Base-by-base conservation (phyloP, 2,888 invertebrate genomes). In the Craniophora ligustri region DNA sequence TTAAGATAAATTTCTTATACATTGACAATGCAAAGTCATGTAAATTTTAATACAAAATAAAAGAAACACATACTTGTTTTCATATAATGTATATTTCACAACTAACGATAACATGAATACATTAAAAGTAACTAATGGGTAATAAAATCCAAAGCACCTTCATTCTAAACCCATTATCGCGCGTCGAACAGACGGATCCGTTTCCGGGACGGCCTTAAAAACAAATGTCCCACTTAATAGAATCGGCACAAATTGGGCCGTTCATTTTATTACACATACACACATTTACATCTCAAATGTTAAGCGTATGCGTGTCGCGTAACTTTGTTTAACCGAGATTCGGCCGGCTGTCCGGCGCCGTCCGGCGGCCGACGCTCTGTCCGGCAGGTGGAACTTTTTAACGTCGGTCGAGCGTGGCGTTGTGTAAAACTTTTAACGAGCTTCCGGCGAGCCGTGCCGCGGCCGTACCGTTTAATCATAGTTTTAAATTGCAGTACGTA, bases 381-480 rank as follows among this genome's bases (percentile, higher is more conserved):
- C 68, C 56, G 53, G 30, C 53, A 60, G 63, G 61, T 65, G 40
- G 26, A 72, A 74, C 67, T 74, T 72, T 67, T 58, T 61, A 74
- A 61, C 67, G 67, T 36, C 41, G 42, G 54, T 48, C 42, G 53
- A 69, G 62, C 67, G 42, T 48, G 56, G 58, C 54, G 62, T 67
- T 56, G 45, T 40, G 46, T 30, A 26, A 56, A 75, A 75, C 48
- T 73, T 73, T 62, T 67, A 73, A 73, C 64, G 55, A 75, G 75
- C 70, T 72, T 75, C 70, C 67, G 72, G 47, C 32, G 48, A 58
- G 26, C 55, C 51, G 26, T 26, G 45, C 58, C 39, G 38, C 36
- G 47, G 45, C 58, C 39, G 38, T 39, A 44, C 53, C 50, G 53
- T 67, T 75, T 67, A 67, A 67, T 75, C 61, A 70, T 61, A 67